These are phyloP conservation scores for Zoanthus gigantus DNA, from an alignment of 92 coral and sea anemone genomes.

Conservation along the genomic window DNA sequence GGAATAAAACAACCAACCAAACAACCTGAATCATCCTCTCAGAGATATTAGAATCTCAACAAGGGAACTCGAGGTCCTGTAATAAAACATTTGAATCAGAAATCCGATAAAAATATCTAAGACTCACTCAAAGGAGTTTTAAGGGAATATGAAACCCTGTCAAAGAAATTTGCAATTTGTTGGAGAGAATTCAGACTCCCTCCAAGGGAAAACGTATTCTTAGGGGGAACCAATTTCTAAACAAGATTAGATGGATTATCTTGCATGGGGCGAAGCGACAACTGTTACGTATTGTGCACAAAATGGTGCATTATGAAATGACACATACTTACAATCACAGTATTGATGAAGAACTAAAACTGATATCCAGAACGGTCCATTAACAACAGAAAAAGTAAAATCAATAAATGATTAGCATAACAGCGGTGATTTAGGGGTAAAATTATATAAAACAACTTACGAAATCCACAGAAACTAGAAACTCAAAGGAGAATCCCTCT, in stretches of 20 bases:
- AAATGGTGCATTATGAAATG: background rate
- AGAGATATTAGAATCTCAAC: background rate
- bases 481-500: too few species aligned
- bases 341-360: constrained; percentile 48
- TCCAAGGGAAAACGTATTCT: background rate
- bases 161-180: background rate
- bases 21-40: too few species aligned
- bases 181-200: background rate
- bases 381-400: constrained; percentile 22
- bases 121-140: too few species aligned
- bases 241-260: background rate
- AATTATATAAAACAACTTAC: too few species aligned
- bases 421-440: too few species aligned
- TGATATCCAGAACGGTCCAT: constrained; percentile 42
- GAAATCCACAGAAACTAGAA: too few species aligned
- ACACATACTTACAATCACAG: constrained; percentile 43
- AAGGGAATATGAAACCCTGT: background rate
- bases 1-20: too few species aligned
- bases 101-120: too few species aligned
- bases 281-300: background rate
- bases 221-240: background rate
- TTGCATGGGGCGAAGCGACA: background rate
- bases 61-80: background rate
- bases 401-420: constrained; percentile 13
- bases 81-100: too few species aligned